Evolutionary conservation across 2,797 vertebrate species (phyloP), one percentile per base, ranked within the genome.

Genomic region (Gallinago nigripennis): DNA sequence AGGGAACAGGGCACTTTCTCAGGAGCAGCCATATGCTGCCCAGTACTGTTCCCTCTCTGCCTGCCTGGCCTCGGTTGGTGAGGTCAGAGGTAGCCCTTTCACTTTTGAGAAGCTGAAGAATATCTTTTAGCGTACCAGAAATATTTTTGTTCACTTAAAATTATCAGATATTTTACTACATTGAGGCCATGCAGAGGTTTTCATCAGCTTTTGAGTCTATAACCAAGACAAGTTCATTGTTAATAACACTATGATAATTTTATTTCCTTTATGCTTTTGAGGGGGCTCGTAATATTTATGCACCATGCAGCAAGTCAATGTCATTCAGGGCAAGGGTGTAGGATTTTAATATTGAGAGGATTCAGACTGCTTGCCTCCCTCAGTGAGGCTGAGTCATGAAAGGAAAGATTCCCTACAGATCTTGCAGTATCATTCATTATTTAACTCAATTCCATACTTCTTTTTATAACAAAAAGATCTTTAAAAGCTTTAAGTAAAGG

Each of bases 351-450:
- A 60, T 3, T 76, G 58, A 92, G 43, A 79, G 14, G 56, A 72
- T 58, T 76, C 73, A 76, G 41, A 46, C 41, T 56, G 18, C 66
- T 90, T 76, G 31, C 50, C 30, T 91, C 37, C 31, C 37, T 82
- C 46, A 35, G 30, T 64, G 37, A 92, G 56, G 53, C 20, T 57
- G 70, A 90, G 50, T 77, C 64, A 77, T 60, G 41, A 60, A 90
- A 88, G 18, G 43, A 82, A 88, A 92, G 27, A 11, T 71, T 92
- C 56, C 66, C 72, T 88, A 37, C 46, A 56, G 70, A 39, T 83
- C 30, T 68, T 82, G 33, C 61, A 82, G n/a, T 82, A 60, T 75
- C 65, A 85, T 77, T 93, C 70, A 78, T 85, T 86, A 63, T 82
- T 92, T 78, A 93, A 64, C 24, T 72, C 5, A 5, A 8, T 85